A percentile compares a stretch with the other conserved stretches of the same genome.
These are phyloP conservation scores for Anguilla marmorata DNA, from an alignment of 2,797 vertebrate genomes.

Conservation along the genomic window DNA sequence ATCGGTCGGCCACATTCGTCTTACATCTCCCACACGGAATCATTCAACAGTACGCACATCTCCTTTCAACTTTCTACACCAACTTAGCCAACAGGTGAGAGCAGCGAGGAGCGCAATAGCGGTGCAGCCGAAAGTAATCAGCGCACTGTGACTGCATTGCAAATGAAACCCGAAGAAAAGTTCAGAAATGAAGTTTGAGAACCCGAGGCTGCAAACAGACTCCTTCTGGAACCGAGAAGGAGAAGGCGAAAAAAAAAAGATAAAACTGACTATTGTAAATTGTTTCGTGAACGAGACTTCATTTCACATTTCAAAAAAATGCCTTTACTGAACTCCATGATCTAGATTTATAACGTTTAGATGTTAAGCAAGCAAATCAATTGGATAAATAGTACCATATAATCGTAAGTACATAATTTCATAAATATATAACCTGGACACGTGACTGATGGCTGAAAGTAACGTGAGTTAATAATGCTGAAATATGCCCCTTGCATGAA, in stretches of 20 bases:
- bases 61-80: slow-evolving; percentile 41
- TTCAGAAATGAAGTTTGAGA: not conserved
- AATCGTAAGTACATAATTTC: not conserved
- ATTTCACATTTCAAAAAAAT: not conserved
- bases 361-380: not conserved
- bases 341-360: not conserved
- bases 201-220: not conserved
- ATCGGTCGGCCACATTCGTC: slow-evolving; percentile 49
- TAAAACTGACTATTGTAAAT: not conserved
- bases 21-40: slow-evolving; percentile 41
- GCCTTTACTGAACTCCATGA: not conserved
- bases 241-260: not conserved
- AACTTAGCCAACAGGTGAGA: slow-evolving; percentile 20
- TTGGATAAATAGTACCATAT: not conserved
- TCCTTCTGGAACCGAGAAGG: not conserved
- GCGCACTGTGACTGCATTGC: not conserved
- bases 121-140: slow-evolving; percentile 36
- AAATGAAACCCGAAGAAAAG: not conserved
- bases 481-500: not conserved
- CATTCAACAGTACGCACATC: slow-evolving; percentile 43
- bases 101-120: slow-evolving; percentile 16
- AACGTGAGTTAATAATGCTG: not conserved
- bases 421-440: not conserved
- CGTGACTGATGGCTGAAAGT: not conserved
- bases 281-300: not conserved